Base-by-base conservation (phyloP, 2,797 vertebrate species). In the Enteromius paludinosus region DNA sequence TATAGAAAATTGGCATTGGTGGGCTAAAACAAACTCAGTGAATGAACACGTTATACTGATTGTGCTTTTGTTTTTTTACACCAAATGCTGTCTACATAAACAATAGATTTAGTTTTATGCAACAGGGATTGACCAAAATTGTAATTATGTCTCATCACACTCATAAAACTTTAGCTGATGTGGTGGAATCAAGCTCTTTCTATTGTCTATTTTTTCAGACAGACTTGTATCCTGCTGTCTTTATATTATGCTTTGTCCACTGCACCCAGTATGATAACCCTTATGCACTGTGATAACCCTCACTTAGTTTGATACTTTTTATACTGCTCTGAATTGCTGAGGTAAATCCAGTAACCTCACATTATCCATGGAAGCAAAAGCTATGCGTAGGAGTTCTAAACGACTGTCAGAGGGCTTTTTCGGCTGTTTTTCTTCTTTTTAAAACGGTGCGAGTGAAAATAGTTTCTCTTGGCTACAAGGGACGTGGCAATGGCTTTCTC, bases 401-500 rank as follows among this genome's bases (percentile, higher is more conserved):
- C 56, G 0, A 66, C 61, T 66, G 33, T 75, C 61, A 74, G 38
- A 41, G 47, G 28, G 35, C 17, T 43, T 54, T 75, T 65, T 74
- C 12, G 3, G 61, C 56, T 49, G 79, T 81, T 82, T 65, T 74
- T 54, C 70, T 82, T 82, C 71, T 43, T 74, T 82, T 72, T 14
- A 61, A 62, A 72, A 81, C 41, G 33, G 17, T 43, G 47, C 35
- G 17, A 54, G 47, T 56, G 41, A 77, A 81, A 85, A 68, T 72
- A 61, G 79, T 82, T 78, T 52, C 35, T 81, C 66, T 30, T 68
- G 66, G 79, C 62, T 79, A 35, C 30, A 56, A 33, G 25, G 33
- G 54, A 79, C 38, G 30, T 79, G 72, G 65, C 77, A 59, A 78
- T 80, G 81, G 62, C 73, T 86, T 86, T 83, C 77, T 83, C 70